Evolutionary conservation across 2,888 invertebrate genomes (phyloP), one percentile per base, ranked within the genome.

Genomic region (Beris morrisii): DNA sequence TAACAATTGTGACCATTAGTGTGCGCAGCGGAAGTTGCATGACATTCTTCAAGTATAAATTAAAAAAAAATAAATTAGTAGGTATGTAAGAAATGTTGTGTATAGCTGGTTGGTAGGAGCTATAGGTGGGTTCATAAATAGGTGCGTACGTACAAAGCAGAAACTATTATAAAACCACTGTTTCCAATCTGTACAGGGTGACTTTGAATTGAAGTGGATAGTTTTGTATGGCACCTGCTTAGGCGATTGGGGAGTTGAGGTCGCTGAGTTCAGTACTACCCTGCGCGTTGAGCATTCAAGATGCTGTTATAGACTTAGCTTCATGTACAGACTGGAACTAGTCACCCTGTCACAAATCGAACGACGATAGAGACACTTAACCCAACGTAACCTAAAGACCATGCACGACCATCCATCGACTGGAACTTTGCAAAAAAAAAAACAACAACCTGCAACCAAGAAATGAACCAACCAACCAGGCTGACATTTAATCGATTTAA

Each of bases 401-500:
- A 9, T 38, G 38, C 9, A 38, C 38, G 9, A 9, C 38, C 38
- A 3, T 38, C 38, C 38, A 38, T 38, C 38, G 38, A 38, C 38
- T 38, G 64, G 54, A 46, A 45, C 53, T 55, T 46, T 55, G 54
- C 64, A 38, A 48, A 13, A 32, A 32, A 30, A 61, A 68, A 52
- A 61, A 68, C 45, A 55, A 59, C 66, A 54, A 61, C 28, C 13
- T 46, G 38, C 46, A 61, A 52, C 28, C 46, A 58, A 38, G 12
- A 22, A 15, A 28, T 50, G 55, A 68, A 63, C 46, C 58, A 15
- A 28, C 15, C 50, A 68, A 63, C 46, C 58, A 63, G 59, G 54
- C 69, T 67, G 69, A 67, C 69, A 69, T 69, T 69, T 69, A 69
- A 69, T 69, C 69, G 67, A 67, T 69, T 69, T 69, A 67, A 61